Conservation (phyloP, 2,888 invertebrate genomes). For the Junonia oenone region DNA sequence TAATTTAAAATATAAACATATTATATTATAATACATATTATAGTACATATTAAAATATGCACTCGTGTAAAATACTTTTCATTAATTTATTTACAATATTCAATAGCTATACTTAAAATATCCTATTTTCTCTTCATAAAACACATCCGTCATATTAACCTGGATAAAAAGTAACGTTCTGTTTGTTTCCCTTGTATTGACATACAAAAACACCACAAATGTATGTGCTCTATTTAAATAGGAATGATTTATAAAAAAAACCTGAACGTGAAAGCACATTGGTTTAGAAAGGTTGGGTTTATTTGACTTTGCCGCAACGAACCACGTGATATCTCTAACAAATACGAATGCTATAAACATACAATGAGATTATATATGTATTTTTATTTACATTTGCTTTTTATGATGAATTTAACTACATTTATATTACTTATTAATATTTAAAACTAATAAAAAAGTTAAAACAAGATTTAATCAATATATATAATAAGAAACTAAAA, state of each 20-base stretch:
- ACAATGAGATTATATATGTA: no score
- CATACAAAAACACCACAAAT: background rate
- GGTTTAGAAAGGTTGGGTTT: conserved; percentile 8
- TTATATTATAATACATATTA: background rate
- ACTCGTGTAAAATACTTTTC: no score
- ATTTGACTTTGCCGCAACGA: background rate
- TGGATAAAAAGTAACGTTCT: background rate
- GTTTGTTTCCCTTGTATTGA: background rate
- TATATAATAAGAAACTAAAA: no score
- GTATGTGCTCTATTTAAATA: background rate
- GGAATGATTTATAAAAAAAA: background rate
- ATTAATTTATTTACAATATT: no score
- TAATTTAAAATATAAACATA: no score
- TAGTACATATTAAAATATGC: no score
- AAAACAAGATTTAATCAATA: no score
- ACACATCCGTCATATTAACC: background rate
- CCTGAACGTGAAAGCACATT: background rate
- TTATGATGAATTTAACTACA: no score
- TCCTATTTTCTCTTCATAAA: background rate
- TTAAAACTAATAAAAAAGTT: no score
- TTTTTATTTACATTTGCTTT: no score
- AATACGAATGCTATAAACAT: background rate
- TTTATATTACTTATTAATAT: no score
- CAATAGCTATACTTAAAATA: background rate
- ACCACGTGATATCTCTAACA: background rate